These are phyloP conservation scores for Phainopepla nitens DNA, from an alignment of 2,113 vertebrate genomes.

Conservation along the genomic window DNA sequence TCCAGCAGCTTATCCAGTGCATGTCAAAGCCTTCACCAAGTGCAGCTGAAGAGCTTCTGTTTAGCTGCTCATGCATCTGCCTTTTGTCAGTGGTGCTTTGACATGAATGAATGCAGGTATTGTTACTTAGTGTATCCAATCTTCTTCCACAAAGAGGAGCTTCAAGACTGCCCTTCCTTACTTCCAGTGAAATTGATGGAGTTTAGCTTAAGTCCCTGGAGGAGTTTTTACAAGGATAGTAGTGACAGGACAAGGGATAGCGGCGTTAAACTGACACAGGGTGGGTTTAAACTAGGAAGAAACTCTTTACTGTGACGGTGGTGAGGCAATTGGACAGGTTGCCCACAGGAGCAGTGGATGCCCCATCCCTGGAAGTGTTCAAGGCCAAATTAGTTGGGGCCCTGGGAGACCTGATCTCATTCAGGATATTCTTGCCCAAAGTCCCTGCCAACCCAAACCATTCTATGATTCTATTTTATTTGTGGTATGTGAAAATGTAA, in stretches of 20 bases:
- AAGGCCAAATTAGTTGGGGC: not conserved
- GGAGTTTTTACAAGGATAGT: not conserved
- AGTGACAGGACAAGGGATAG: not conserved
- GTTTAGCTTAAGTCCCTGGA: not conserved
- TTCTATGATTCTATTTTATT: not conserved
- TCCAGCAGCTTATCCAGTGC: rapidly evolving
- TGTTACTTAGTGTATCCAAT: not conserved
- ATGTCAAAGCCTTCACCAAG: not conserved
- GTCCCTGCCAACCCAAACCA: not conserved
- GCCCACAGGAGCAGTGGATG: not conserved
- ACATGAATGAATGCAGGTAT: not conserved
- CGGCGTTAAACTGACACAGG: not conserved
- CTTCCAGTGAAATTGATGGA: not conserved
- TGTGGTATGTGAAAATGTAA: not conserved
- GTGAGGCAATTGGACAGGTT: not conserved
- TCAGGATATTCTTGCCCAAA: not conserved
- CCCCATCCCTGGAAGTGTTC: not conserved
- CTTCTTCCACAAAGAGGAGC: not conserved
- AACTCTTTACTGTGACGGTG: not conserved
- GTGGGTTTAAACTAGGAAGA: not conserved
- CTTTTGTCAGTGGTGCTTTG: rapidly evolving
- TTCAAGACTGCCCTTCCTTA: not conserved
- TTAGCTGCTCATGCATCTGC: not conserved
- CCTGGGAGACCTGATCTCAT: not conserved
- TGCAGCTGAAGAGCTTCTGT: not conserved